phyloP scores from a whole-genome alignment of 2,888 invertebrate genomes.

The Phrixothrix hirtus region DNA sequence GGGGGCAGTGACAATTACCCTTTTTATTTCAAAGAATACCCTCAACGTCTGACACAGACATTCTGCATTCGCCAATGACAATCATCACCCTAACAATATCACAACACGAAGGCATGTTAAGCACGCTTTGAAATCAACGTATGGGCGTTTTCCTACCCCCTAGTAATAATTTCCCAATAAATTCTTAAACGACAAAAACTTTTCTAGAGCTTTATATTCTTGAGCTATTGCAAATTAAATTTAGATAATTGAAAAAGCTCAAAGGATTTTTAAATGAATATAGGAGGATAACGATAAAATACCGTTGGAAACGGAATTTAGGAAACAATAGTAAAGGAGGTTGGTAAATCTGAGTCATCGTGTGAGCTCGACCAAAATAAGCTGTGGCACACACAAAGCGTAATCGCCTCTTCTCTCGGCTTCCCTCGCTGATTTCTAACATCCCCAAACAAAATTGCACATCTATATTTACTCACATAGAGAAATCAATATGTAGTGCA shows the following conservation, averaged over 20 bases:
- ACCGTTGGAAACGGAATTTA: conserved; percentile 6
- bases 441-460: conserved; percentile 26
- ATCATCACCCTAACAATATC: conserved; percentile 28
- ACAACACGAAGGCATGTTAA: conserved; percentile 29
- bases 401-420: conserved; percentile 28
- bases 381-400: conserved; percentile 29
- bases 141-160: conserved; percentile 19
- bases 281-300: not conserved
- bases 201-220: too few relatives aligned
- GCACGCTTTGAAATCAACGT: conserved; percentile 27
- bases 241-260: too few relatives aligned
- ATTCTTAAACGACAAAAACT: conserved; percentile 9
- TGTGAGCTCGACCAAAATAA: conserved; percentile 31
- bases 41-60: conserved; percentile 26
- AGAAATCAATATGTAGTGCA: conserved; percentile 25
- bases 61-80: conserved; percentile 25
- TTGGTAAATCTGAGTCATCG: conserved; percentile 28
- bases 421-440: conserved; percentile 24
- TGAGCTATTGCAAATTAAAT: too few relatives aligned
- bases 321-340: conserved; percentile 11
- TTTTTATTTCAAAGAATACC: conserved; percentile 29
- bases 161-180: conserved; percentile 3
- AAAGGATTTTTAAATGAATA: too few relatives aligned
- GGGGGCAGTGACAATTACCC: conserved; percentile 26
- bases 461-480: conserved; percentile 26